phyloP scores from a whole-genome alignment of 2,113 vertebrate genomes.

The Taxidea taxus region DNA sequence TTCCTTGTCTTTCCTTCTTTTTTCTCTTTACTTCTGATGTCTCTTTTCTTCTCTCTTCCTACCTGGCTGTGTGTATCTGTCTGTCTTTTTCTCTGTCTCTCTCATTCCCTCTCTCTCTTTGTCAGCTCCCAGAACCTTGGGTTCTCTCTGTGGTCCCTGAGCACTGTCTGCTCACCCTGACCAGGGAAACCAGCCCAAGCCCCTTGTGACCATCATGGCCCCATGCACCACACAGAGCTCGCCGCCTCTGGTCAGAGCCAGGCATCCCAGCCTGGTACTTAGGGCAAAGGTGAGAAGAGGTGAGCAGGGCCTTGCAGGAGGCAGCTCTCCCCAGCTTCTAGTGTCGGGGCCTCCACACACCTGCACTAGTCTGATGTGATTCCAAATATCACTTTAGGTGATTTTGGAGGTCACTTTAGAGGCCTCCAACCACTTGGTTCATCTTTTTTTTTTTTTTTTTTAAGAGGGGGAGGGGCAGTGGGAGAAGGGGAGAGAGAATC shows the following conservation, averaged over 20 bases:
- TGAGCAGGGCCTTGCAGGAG: fast-evolving
- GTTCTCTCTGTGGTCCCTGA: not conserved
- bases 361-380: not conserved
- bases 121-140: not conserved
- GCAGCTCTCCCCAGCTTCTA: not conserved
- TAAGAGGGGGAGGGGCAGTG: not conserved
- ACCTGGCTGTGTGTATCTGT: not conserved
- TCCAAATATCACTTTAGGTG: not conserved
- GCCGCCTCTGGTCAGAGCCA: not conserved
- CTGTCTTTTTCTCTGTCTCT: not conserved
- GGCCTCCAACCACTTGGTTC: not conserved
- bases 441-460: not conserved
- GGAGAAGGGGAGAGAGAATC: not conserved
- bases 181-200: not conserved
- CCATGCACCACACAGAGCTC: not conserved
- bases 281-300: not conserved
- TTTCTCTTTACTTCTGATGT: no score
- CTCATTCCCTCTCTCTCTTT: not conserved
- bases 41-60: not conserved
- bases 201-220: fast-evolving
- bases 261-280: not conserved
- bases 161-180: no score
- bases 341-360: not conserved
- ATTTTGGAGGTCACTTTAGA: not conserved
- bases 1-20: not conserved